phyloP scores from a whole-genome alignment of 2,888 invertebrate species.

The Reticulitermes lucifugus region DNA sequence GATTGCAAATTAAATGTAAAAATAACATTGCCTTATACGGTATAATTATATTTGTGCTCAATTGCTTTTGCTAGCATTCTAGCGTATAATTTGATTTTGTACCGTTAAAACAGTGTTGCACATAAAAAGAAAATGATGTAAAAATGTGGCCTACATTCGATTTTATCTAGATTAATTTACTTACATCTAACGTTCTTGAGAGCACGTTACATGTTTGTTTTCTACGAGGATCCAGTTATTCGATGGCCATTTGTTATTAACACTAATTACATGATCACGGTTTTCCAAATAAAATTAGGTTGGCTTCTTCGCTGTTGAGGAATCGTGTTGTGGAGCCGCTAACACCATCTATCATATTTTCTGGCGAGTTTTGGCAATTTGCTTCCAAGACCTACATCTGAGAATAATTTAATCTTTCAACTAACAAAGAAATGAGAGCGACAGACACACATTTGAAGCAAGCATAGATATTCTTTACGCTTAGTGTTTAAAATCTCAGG shows the following conservation, averaged over 20 bases:
- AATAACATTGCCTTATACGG: background rate
- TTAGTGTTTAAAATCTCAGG: no score
- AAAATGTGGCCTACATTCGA: background rate
- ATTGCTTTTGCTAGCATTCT: background rate
- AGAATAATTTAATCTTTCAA: no score
- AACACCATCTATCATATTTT: background rate
- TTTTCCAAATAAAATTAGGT: background rate
- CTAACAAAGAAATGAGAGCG: no score
- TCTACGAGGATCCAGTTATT: background rate
- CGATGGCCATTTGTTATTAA: background rate
- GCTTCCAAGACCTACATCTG: background rate
- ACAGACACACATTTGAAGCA: no score
- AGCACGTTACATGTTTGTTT: background rate
- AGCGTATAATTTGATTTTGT: background rate
- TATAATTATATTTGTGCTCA: constrained; percentile 22
- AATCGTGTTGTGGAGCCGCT: background rate
- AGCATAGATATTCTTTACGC: no score
- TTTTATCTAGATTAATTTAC: constrained; percentile 17
- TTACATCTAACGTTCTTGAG: background rate
- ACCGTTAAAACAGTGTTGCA: background rate
- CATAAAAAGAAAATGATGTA: background rate
- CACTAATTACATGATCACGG: constrained; percentile 7
- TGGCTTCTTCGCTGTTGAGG: background rate
- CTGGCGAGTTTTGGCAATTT: background rate
- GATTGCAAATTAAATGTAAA: background rate